Evolutionary conservation across 1,140 invertebrate genomes (phyloP).

Genomic region (Grapholita molesta): DNA sequence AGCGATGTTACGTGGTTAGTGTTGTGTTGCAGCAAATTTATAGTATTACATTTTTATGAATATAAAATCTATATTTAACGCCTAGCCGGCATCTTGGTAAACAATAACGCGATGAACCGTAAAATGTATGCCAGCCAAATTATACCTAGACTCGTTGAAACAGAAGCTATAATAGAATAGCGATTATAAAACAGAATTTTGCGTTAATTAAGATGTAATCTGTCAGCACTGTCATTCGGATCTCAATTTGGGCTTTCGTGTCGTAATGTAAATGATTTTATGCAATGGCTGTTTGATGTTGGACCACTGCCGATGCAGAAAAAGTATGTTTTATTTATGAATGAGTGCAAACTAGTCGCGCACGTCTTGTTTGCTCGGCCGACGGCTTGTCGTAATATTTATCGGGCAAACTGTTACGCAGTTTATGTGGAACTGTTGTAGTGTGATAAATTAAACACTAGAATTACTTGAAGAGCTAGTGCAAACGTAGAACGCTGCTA

Average conservation of each 20-base stretch:
- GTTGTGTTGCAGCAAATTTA: neutral
- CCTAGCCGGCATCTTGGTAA: constrained; percentile 3
- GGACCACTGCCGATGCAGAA: constrained; percentile 5
- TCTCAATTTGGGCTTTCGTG: constrained; percentile 3
- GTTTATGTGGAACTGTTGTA: neutral
- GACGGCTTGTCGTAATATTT: constrained; percentile 1
- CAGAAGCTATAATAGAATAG: neutral
- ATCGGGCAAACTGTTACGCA: neutral
- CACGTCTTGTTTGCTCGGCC: neutral
- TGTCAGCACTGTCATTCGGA: constrained; percentile 2
- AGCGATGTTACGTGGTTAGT: constrained; percentile 4
- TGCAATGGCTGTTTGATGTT: neutral
- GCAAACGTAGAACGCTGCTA: neutral
- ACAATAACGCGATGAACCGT: neutral
- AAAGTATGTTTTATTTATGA: constrained; percentile 6
- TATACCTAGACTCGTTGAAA: neutral
- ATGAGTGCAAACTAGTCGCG: neutral
- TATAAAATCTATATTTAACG: constrained; percentile 13
- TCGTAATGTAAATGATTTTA: constrained; percentile 2
- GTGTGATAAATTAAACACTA: neutral
- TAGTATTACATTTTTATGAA: neutral
- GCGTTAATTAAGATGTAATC: constrained; percentile 15
- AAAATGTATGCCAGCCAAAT: neutral
- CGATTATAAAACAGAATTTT: neutral
- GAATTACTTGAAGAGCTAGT: neutral